Conservation (phyloP, 2,113 vertebrate species). For the Silurus asotus region DNA sequence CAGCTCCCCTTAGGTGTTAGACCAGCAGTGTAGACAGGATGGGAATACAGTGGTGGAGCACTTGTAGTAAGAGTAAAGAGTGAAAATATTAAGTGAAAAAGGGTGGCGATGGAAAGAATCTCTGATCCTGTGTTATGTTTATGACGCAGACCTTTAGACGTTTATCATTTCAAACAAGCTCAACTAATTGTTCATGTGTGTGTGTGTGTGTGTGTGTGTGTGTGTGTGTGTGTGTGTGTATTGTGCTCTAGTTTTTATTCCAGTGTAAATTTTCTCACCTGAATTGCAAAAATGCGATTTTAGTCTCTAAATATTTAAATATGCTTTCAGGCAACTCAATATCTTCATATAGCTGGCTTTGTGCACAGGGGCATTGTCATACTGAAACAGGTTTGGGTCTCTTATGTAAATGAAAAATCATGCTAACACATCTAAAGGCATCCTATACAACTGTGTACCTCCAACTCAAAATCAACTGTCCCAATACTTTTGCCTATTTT, state of each 20-base stretch:
- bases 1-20: constrained; percentile 37
- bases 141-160: background rate
- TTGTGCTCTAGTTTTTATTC: background rate
- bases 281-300: too few relatives aligned
- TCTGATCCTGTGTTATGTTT: background rate
- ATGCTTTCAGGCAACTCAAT: background rate
- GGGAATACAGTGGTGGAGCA: constrained; percentile 20
- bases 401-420: too few relatives aligned
- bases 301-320: background rate
- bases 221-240: background rate
- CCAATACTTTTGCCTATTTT: too few relatives aligned
- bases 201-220: background rate
- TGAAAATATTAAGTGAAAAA: background rate
- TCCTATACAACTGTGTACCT: too few relatives aligned
- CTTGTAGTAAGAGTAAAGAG: constrained; percentile 16
- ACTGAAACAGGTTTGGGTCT: too few relatives aligned
- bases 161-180: background rate
- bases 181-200: background rate
- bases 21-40: constrained; percentile 31
- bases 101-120: constrained; percentile 16
- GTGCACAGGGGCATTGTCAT: too few relatives aligned
- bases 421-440: too few relatives aligned
- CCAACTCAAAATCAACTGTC: too few relatives aligned
- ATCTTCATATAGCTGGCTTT: too few relatives aligned
- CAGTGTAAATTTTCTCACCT: background rate